Conservation (phyloP, 2,797 vertebrate genomes). For the Novumbra hubbsi region DNA sequence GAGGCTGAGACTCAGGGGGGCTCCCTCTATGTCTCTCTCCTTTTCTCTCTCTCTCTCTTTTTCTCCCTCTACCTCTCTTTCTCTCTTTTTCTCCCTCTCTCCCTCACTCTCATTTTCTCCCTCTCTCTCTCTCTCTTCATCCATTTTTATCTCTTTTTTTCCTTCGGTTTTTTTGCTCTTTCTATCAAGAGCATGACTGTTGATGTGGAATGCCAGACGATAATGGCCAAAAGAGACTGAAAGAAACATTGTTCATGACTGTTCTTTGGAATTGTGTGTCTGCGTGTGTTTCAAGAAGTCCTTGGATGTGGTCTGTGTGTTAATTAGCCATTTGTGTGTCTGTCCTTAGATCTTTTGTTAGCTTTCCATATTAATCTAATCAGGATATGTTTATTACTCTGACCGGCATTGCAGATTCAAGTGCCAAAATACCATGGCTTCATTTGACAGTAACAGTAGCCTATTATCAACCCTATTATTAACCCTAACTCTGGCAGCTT, state of each 20-base stretch:
- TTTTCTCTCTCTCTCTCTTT: constrained; percentile 21
- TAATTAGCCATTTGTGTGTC: constrained; percentile 2
- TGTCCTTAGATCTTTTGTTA: constrained; percentile 44
- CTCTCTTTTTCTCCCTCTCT: not conserved
- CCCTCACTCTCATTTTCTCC: not conserved
- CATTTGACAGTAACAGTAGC: too few species aligned
- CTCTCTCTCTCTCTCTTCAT: not conserved
- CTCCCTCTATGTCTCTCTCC: constrained; percentile 21
- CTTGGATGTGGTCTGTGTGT: constrained; percentile 20
- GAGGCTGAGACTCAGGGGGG: constrained; percentile 30
- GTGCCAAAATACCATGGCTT: constrained; percentile 21
- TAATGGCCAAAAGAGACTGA: constrained; percentile 34
- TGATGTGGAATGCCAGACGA: constrained; percentile 21
- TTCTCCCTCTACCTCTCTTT: constrained; percentile 7
- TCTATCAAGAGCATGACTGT: constrained; percentile 16
- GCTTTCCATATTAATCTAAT: constrained; percentile 10
- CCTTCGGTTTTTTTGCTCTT: constrained; percentile 12
- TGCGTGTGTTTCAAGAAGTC: constrained; percentile 15
- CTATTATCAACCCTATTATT: too few species aligned
- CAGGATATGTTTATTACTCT: constrained; percentile 12
- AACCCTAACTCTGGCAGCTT: too few species aligned
- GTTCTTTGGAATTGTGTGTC: constrained; percentile 6
- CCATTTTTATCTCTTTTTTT: not conserved
- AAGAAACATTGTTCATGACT: not conserved
- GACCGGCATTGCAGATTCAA: not conserved